Percentiles rank a stretch among this genome's conserved stretches.
These are phyloP conservation scores for Gambelia wislizenii DNA, from an alignment of 2,797 vertebrate species.

Conservation along the genomic window DNA sequence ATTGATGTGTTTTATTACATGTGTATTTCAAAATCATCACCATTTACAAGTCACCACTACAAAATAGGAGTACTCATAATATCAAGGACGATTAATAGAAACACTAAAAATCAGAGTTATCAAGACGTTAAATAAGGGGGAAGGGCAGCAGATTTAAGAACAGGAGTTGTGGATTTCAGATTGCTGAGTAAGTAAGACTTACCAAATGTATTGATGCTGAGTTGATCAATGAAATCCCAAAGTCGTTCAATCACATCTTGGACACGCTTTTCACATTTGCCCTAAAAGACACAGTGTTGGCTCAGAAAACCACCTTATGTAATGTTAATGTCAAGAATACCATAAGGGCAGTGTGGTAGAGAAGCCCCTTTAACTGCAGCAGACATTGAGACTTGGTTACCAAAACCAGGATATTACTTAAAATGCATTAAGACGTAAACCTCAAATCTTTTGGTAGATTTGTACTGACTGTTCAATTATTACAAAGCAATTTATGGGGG, in stretches of 20 bases:
- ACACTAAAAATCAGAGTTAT: not conserved
- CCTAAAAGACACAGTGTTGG: constrained; percentile 77
- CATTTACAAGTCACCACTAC: not conserved
- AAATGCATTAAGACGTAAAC: not conserved
- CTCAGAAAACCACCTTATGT: not conserved
- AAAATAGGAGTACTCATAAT: not conserved
- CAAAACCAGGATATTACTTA: not conserved
- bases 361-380: not conserved
- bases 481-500: not conserved
- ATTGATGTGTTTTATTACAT: not conserved
- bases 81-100: not conserved
- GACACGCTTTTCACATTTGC: constrained; percentile 98
- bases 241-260: constrained; percentile 97
- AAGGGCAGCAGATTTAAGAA: not conserved
- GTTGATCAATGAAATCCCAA: constrained; percentile 98
- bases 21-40: not conserved
- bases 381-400: not conserved
- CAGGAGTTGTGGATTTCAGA: not conserved
- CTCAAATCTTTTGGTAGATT: not conserved
- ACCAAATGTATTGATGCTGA: constrained; percentile 98
- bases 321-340: not conserved
- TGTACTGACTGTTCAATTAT: not conserved
- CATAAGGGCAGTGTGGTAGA: not conserved
- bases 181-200: constrained; percentile 45
- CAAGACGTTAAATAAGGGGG: not conserved